Base-by-base conservation (phyloP, 1,140 invertebrate species). In the Cyphomyrmex costatus region DNA sequence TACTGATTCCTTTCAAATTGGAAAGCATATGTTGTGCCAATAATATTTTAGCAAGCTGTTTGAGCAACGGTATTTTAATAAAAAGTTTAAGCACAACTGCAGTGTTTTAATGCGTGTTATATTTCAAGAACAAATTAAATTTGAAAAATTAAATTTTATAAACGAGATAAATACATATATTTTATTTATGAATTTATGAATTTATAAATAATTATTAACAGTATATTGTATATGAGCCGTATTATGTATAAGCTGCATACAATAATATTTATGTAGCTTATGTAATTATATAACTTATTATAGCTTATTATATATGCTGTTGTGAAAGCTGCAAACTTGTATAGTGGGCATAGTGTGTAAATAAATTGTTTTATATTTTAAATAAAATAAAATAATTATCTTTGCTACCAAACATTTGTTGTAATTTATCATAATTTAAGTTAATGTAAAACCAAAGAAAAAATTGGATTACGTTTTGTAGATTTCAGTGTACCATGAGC, bases 301-400 rank as follows among this genome's bases (percentile, higher is more conserved):
- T 8, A 7, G 36, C n/a, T 33, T 36, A 14, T 16, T 1, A n/a
- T 63, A n/a, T n/a, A n/a, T n/a, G n/a, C n/a, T 30, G 10, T 24
- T 12, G 19, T n/a, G 30, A 65, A 53, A 53, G 27, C n/a, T n/a
- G n/a, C 7, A 24, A 79, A 58, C 0, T n/a, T 16, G 51, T 80
- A 82, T 30, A 46, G 10, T 30, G 8, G 49, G 6, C 16, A 71
- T 10, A 46, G 46, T 33, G 24, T 46, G 36, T 6, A 12, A 27
- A 46, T 46, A 5, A 70, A 68, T n/a, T 10, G 19, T 82, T 71
- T 71, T 73, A 65, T 58, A 58, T 42, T 58, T 53, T 30, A 73
- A 82, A 82, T 73, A 73, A 12, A 56, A 60, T 82, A 60, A 82
- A 82, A 36, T 82, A 73, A 73, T 82, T 82, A 82, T 60, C 19